Conservation (phyloP, 2,797 vertebrate species). For the Chaetophractus vellerosus region DNA sequence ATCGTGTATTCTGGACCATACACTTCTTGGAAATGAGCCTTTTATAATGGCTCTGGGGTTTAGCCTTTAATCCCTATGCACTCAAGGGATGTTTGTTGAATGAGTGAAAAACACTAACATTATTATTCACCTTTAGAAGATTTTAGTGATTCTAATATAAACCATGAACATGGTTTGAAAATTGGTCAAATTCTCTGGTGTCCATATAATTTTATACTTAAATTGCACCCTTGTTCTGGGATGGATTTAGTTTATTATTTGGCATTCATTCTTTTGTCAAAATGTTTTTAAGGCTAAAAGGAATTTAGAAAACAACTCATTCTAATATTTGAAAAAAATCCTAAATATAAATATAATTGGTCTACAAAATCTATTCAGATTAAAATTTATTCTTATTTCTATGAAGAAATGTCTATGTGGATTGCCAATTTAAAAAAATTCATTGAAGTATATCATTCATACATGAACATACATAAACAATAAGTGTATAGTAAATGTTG, state of each 20-base stretch:
- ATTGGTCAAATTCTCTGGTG: conserved; percentile 28
- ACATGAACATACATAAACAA: no score
- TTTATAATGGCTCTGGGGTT: background rate
- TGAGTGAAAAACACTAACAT: background rate
- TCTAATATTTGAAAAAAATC: conserved; percentile 18
- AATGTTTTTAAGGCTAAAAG: conserved; percentile 15
- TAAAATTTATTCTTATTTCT: conserved; percentile 48
- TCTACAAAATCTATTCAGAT: background rate
- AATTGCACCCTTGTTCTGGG: background rate
- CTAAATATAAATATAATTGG: background rate
- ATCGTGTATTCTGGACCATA: background rate
- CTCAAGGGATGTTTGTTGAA: background rate
- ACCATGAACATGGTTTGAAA: background rate
- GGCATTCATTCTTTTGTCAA: background rate
- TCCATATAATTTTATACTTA: background rate
- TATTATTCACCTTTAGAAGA: background rate
- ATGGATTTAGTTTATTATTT: conserved; percentile 21
- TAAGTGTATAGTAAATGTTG: no score
- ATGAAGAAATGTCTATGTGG: background rate
- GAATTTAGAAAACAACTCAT: background rate
- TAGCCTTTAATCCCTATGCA: background rate
- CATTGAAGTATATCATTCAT: no score
- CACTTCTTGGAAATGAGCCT: conserved; percentile 11
- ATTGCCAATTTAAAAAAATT: background rate
- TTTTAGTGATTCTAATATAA: background rate